These are phyloP conservation scores for Callyntrura guangdongensis DNA, from an alignment of 2,888 invertebrate genomes.

Conservation along the genomic window DNA sequence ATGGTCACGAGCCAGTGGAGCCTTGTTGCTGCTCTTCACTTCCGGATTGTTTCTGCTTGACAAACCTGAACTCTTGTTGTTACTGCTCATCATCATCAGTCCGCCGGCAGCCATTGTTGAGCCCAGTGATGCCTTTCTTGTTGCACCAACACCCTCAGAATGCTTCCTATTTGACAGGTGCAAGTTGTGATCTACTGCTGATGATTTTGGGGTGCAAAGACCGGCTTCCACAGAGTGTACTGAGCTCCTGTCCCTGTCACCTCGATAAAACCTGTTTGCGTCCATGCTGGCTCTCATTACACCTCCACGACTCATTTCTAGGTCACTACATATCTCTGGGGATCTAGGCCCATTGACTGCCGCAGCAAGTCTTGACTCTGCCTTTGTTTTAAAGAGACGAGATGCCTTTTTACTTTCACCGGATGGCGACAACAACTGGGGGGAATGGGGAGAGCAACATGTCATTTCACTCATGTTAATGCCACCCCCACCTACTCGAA, in stretches of 20 bases:
- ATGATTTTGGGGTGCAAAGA: conserved; percentile 73
- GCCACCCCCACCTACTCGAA: conserved; percentile 42
- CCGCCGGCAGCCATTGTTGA: conserved; percentile 26
- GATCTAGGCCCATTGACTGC: conserved; percentile 73
- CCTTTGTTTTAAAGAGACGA: conserved; percentile 91
- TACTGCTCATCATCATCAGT: conserved; percentile 3
- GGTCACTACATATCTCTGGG: conserved; percentile 77
- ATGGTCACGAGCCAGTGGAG: conserved; percentile 77
- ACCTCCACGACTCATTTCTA: conserved; percentile 78
- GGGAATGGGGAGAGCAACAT: conserved; percentile 70
- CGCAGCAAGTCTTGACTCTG: conserved; percentile 88
- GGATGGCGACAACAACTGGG: conserved; percentile 63
- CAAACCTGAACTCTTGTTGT: conserved; percentile 42
- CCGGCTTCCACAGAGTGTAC: conserved; percentile 73
- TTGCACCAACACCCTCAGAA: conserved; percentile 65
- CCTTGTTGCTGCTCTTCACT: conserved; percentile 62
- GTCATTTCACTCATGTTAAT: conserved; percentile 39
- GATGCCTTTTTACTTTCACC: conserved; percentile 78
- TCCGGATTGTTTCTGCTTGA: conserved; percentile 79
- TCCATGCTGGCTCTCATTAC: conserved; percentile 79
- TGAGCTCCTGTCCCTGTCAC: conserved; percentile 76
- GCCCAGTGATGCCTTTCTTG: conserved; percentile 67
- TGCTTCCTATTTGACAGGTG: conserved; percentile 77
- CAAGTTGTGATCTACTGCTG: conserved; percentile 64
- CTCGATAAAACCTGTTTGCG: conserved; percentile 77